Conservation (phyloP, 2,888 invertebrate species). For the Cephus rjabovi region DNA sequence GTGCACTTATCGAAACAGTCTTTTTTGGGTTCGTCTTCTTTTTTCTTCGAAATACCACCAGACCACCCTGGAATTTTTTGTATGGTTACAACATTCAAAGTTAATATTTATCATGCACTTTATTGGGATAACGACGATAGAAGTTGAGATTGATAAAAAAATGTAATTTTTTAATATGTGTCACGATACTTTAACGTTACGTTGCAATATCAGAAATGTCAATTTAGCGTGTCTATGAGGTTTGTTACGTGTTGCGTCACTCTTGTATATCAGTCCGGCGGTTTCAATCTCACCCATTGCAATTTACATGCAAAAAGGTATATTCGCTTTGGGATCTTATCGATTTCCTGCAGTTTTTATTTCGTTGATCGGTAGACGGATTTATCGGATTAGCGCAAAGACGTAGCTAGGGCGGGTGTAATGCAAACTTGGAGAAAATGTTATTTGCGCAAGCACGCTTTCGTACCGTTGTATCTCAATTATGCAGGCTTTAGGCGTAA, state of each 20-base stretch:
- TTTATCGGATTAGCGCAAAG: too few relatives aligned
- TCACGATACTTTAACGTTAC: neutral
- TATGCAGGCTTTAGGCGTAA: constrained; percentile 5
- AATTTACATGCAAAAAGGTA: neutral
- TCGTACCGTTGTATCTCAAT: constrained; percentile 1
- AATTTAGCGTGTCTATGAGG: neutral
- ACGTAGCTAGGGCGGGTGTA: too few relatives aligned
- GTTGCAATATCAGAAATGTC: neutral
- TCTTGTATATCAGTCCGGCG: neutral
- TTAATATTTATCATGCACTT: neutral
- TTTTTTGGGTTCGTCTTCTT: neutral
- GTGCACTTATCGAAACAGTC: neutral
- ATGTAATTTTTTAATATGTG: neutral
- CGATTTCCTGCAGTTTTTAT: too few relatives aligned
- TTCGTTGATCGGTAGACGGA: too few relatives aligned
- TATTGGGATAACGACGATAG: neutral
- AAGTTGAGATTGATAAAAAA: neutral
- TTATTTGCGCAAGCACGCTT: too few relatives aligned
- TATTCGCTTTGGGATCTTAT: neutral
- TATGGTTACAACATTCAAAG: neutral
- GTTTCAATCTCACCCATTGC: neutral
- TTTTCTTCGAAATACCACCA: neutral
- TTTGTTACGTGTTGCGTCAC: neutral
- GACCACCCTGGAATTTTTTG: too few relatives aligned
- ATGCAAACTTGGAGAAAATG: too few relatives aligned